These are phyloP conservation scores for Balaeniceps rex DNA, from an alignment of 2,113 vertebrate species.

Conservation along the genomic window DNA sequence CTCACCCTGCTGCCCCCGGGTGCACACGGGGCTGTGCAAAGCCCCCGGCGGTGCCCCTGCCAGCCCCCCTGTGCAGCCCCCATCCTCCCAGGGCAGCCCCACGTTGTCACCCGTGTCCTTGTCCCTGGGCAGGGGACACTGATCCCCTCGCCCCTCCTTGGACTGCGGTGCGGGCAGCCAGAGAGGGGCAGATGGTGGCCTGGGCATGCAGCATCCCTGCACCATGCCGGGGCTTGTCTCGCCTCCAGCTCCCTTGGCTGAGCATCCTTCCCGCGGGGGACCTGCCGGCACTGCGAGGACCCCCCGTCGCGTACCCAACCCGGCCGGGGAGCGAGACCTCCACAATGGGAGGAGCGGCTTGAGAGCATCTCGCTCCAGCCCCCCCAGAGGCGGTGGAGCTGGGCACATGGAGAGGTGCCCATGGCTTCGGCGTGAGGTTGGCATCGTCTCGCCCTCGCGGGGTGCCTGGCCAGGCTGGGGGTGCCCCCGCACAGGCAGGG, in stretches of 20 bases:
- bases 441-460: background rate
- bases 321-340: background rate
- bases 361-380: background rate
- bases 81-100: background rate
- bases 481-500: too few relatives aligned
- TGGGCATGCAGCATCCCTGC: background rate
- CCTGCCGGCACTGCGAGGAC: background rate
- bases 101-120: background rate
- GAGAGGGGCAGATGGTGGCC: background rate
- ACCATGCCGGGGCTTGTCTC: background rate
- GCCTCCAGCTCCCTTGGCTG: background rate
- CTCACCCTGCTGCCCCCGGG: background rate
- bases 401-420: background rate
- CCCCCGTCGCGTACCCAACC: background rate
- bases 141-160: background rate
- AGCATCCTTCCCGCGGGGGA: background rate
- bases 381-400: background rate
- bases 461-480: background rate
- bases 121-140: background rate
- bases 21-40: background rate
- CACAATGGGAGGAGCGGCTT: rapidly evolving
- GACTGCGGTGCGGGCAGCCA: background rate
- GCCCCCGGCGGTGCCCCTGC: background rate
- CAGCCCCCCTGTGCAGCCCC: background rate
- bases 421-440: background rate